These are phyloP conservation scores for Drosophila borealis DNA, from an alignment of 2,888 invertebrate species.

Conservation along the genomic window DNA sequence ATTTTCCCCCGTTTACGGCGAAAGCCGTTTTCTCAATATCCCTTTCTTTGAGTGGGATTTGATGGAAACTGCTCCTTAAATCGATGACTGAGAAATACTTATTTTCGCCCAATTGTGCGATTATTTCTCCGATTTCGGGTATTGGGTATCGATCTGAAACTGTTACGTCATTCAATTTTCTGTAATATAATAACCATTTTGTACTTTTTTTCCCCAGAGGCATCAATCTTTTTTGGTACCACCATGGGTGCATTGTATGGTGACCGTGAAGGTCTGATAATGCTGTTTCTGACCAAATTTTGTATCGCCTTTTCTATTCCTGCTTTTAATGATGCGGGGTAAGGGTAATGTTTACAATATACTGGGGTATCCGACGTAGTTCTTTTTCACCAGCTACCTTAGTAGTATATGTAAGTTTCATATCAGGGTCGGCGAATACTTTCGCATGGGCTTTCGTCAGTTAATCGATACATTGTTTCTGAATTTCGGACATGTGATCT, in stretches of 20 bases:
- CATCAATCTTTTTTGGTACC: neutral
- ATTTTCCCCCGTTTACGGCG: too few relatives aligned
- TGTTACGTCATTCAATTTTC: too few relatives aligned
- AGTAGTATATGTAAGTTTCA: conserved; percentile 10
- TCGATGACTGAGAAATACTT: too few relatives aligned
- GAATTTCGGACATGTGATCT: neutral
- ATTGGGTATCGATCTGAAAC: too few relatives aligned
- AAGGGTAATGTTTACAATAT: neutral
- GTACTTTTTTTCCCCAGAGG: too few relatives aligned
- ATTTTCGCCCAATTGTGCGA: too few relatives aligned
- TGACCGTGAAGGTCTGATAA: conserved; percentile 12
- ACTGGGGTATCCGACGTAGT: neutral
- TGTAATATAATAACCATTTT: too few relatives aligned
- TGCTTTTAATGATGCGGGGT: conserved; percentile 1
- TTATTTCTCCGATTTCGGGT: too few relatives aligned
- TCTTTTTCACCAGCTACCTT: neutral
- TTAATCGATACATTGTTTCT: neutral
- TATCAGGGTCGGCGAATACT: conserved; percentile 3
- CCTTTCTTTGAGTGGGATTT: too few relatives aligned
- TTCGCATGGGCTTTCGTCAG: neutral
- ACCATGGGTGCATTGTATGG: conserved; percentile 7
- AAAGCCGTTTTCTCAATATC: too few relatives aligned
- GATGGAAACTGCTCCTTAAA: too few relatives aligned
- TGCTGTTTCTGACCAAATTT: neutral
- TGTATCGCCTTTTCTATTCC: conserved; percentile 2